A percentile compares a stretch with the other conserved stretches of the same genome.
phyloP scores from a whole-genome alignment of 2,888 invertebrate genomes.

The Platycheirus albimanus region DNA sequence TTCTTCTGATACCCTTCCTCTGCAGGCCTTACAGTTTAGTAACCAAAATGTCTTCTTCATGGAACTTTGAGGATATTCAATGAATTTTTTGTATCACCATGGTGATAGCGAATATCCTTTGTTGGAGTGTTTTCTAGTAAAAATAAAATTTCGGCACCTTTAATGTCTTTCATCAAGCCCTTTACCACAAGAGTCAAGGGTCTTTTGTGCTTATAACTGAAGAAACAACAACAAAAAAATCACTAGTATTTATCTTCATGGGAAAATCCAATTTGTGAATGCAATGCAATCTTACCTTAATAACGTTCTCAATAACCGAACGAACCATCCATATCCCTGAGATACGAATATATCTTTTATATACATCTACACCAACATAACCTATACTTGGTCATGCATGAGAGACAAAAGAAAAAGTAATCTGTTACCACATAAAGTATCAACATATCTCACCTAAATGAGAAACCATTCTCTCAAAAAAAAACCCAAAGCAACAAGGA shows the following conservation, averaged over 20 bases:
- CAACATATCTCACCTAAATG: constrained; percentile 46
- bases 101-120: too few species aligned
- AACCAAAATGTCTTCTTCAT: too few species aligned
- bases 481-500: constrained; percentile 21
- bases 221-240: not conserved
- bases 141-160: too few species aligned
- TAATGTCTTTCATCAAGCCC: too few species aligned
- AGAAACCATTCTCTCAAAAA: constrained; percentile 31
- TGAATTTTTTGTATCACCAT: too few species aligned
- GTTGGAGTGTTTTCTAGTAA: too few species aligned
- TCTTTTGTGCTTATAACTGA: too few species aligned
- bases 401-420: constrained; percentile 30
- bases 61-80: too few species aligned
- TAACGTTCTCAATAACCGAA: constrained; percentile 30
- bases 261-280: constrained; percentile 33
- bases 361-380: not conserved
- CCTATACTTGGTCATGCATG: constrained; percentile 56
- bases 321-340: constrained; percentile 13
- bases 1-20: too few species aligned
- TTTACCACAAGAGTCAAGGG: not conserved
- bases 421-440: constrained; percentile 44
- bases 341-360: not conserved
- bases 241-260: constrained; percentile 20
- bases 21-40: too few species aligned
- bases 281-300: constrained; percentile 31